Conservation (phyloP, 2,797 vertebrate genomes). For the Hephaestus fuliginosus region DNA sequence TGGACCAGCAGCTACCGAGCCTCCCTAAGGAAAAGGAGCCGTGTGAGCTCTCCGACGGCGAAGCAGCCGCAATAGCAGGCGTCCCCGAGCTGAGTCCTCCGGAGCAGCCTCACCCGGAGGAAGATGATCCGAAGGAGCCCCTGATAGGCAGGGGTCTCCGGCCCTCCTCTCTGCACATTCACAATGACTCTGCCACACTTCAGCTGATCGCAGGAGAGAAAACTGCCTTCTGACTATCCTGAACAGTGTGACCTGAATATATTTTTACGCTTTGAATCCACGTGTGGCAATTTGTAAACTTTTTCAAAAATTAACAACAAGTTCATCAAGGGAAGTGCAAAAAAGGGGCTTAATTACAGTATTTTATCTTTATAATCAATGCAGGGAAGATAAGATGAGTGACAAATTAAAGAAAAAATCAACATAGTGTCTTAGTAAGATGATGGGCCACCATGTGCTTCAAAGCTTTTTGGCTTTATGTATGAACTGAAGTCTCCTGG, state of each 20-base stretch:
- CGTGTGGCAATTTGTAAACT: background rate
- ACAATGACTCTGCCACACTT: constrained; percentile 78
- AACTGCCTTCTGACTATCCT: constrained; percentile 81
- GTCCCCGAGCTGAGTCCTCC: constrained; percentile 46
- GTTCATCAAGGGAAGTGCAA: background rate
- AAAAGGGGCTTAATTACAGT: background rate
- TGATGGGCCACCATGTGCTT: too few relatives aligned
- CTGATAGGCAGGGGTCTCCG: constrained; percentile 50
- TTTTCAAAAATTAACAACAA: background rate
- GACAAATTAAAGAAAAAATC: too few relatives aligned
- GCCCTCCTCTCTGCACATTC: constrained; percentile 74
- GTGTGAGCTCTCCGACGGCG: constrained; percentile 38
- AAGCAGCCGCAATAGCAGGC: constrained; percentile 12
- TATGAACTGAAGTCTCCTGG: too few relatives aligned
- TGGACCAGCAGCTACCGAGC: constrained; percentile 52
- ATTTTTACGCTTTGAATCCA: background rate
- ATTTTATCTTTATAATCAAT: background rate
- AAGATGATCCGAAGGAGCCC: constrained; percentile 59
- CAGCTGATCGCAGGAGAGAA: constrained; percentile 85
- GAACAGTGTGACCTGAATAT: background rate
- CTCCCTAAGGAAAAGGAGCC: constrained; percentile 57
- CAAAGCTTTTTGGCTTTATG: too few relatives aligned
- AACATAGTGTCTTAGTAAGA: too few relatives aligned
- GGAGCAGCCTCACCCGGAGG: constrained; percentile 30
- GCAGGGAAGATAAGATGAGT: background rate